These are phyloP conservation scores for Empis livida DNA, from an alignment of 2,888 invertebrate genomes.

Conservation along the genomic window DNA sequence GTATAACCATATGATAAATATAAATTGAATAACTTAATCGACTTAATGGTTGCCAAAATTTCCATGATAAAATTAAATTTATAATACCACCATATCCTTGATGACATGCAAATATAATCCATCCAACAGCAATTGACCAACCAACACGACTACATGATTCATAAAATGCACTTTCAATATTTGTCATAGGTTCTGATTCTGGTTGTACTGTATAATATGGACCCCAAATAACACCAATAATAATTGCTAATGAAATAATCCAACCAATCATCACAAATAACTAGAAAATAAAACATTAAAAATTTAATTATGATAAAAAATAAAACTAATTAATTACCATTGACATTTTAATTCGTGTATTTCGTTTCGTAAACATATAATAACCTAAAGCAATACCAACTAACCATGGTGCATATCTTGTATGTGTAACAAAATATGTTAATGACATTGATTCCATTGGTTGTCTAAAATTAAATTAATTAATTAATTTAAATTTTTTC, in stretches of 20 bases:
- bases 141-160: slow-evolving; percentile 28
- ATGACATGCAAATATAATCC: slow-evolving; percentile 34
- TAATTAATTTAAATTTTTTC: neutral
- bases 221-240: slow-evolving; percentile 28
- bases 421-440: slow-evolving; percentile 33
- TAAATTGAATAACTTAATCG: slow-evolving; percentile 32
- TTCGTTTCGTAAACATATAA: slow-evolving; percentile 20
- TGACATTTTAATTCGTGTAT: neutral
- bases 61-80: slow-evolving; percentile 30
- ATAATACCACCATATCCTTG: slow-evolving; percentile 32
- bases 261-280: slow-evolving; percentile 25
- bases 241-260: slow-evolving; percentile 24
- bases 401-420: slow-evolving; percentile 33
- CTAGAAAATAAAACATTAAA: neutral
- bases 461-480: slow-evolving; percentile 11
- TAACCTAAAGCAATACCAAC: slow-evolving; percentile 33
- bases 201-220: slow-evolving; percentile 25
- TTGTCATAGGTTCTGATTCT: slow-evolving; percentile 19
- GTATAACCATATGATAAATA: slow-evolving; percentile 30
- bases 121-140: slow-evolving; percentile 28
- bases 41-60: slow-evolving; percentile 30
- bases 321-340: neutral
- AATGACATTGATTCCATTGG: slow-evolving; percentile 27
- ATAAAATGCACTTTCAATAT: slow-evolving; percentile 29
- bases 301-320: neutral